Conservation (phyloP, 2,113 vertebrate species). For the Protobothrops mucrosquamatus region DNA sequence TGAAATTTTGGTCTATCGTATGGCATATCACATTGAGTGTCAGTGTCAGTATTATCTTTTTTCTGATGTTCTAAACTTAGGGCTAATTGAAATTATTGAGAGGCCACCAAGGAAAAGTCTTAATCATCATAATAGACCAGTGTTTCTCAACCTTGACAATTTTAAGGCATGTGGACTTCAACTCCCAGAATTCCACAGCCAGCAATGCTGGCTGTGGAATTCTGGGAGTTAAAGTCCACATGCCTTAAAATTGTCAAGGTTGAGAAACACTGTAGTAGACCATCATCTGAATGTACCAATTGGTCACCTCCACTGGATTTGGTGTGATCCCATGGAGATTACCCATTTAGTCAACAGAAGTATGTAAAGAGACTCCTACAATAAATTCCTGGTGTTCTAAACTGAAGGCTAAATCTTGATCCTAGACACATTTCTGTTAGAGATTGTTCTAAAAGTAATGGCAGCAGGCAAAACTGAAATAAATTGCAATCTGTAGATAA, state of each 20-base stretch:
- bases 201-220: too few relatives aligned
- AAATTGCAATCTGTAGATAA: neutral
- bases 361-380: neutral
- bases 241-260: too few relatives aligned
- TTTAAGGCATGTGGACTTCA: too few relatives aligned
- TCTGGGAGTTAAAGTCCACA: too few relatives aligned
- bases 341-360: neutral
- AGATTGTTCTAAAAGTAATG: neutral
- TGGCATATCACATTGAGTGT: neutral
- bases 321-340: neutral
- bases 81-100: neutral
- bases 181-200: too few relatives aligned
- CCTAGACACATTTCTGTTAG: neutral
- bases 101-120: neutral
- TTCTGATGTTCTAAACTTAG: neutral
- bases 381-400: neutral
- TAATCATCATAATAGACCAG: neutral
- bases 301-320: neutral
- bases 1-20: slow-evolving; percentile 77
- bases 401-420: neutral
- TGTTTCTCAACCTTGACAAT: too few relatives aligned
- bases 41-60: neutral
- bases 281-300: too few relatives aligned
- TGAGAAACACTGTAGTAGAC: neutral
- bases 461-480: neutral